These are phyloP conservation scores for Carassius gibelio DNA, from an alignment of 2,113 vertebrate species.

Conservation along the genomic window DNA sequence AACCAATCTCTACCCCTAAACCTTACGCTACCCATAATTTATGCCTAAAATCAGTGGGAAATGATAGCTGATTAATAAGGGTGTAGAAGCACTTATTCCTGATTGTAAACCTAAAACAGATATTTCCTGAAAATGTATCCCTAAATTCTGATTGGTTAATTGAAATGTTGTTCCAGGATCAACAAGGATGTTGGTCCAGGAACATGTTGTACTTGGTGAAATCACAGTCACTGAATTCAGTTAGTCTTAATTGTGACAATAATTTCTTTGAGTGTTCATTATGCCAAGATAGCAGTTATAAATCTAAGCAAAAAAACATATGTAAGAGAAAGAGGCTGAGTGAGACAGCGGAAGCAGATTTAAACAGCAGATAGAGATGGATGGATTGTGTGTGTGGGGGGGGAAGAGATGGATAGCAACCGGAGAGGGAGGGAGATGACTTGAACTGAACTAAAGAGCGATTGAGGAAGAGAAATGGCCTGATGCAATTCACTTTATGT, in stretches of 20 bases:
- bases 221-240: background rate
- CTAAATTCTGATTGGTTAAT: no score
- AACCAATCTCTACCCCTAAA: no score
- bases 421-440: constrained; percentile 33
- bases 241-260: constrained; percentile 23
- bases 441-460: constrained; percentile 27
- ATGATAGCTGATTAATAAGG: no score
- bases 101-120: no score
- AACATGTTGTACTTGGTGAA: no score
- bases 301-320: constrained; percentile 49
- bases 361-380: constrained; percentile 40
- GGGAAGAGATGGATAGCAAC: background rate
- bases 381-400: background rate
- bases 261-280: constrained; percentile 62
- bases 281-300: constrained; percentile 68
- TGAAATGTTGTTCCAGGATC: no score
- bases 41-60: no score
- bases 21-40: no score
- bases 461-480: constrained; percentile 50
- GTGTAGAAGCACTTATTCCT: no score
- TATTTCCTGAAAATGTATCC: no score
- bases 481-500: constrained; percentile 48
- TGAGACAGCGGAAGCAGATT: constrained; percentile 22
- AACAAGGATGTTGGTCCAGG: no score
- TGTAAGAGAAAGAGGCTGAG: constrained; percentile 6